phyloP scores from a whole-genome alignment of 1,140 invertebrate genomes.

The Pygmarrhopalites habei region DNA sequence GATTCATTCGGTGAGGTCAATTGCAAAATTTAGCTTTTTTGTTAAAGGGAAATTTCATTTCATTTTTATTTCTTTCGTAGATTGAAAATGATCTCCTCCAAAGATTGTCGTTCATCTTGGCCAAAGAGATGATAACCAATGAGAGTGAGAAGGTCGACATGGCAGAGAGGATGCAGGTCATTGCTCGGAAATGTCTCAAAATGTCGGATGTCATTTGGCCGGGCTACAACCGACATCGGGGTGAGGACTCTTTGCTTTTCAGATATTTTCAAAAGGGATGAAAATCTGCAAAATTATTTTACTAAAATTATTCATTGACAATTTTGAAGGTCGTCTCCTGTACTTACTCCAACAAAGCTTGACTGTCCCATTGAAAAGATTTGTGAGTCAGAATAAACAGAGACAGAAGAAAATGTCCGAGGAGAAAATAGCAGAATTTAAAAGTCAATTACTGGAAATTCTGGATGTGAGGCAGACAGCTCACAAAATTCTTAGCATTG shows the following conservation, averaged over 20 bases:
- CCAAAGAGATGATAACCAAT: not conserved
- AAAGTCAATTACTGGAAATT: conserved; percentile 1
- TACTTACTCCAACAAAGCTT: conserved; percentile 27
- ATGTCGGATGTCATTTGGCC: conserved; percentile 14
- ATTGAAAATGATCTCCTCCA: conserved; percentile 16
- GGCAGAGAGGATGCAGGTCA: not conserved
- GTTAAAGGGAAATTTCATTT: too few relatives aligned
- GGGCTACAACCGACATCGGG: conserved; percentile 10
- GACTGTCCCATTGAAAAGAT: not conserved
- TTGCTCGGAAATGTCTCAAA: conserved; percentile 1
- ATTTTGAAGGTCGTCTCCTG: conserved; percentile 15
- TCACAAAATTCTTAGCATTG: conserved; percentile 4
- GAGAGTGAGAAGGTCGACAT: not conserved
- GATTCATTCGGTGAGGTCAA: too few relatives aligned
- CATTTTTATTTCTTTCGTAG: too few relatives aligned
- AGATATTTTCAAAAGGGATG: not conserved
- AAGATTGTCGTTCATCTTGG: conserved; percentile 9
- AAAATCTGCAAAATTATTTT: not conserved
- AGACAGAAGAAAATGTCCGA: not conserved
- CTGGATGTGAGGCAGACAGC: conserved; percentile 1
- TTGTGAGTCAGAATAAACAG: not conserved
- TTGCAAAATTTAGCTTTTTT: too few relatives aligned
- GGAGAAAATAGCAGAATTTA: not conserved
- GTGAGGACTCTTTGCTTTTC: not conserved
- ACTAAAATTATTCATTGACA: not conserved